Percentiles rank a stretch among this genome's conserved stretches.
Conservation (phyloP, 2,113 vertebrate species). For the Brienomyrus longianalis region DNA sequence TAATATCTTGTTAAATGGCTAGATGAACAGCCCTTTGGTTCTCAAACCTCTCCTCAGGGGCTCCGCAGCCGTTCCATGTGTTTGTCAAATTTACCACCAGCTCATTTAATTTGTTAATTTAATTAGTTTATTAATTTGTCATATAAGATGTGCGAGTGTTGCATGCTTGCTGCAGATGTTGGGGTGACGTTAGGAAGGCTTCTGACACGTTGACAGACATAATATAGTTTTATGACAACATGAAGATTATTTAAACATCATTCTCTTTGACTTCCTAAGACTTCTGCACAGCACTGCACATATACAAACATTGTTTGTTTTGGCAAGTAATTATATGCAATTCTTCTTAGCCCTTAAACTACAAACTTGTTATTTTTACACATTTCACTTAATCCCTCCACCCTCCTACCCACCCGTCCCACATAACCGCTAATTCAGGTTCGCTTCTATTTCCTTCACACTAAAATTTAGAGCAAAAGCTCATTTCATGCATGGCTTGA, state of each 20-base stretch:
- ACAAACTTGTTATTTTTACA: not conserved
- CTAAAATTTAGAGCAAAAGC: not conserved
- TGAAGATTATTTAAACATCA: not conserved
- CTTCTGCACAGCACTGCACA: not conserved
- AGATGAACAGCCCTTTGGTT: not conserved
- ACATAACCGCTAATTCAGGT: not conserved
- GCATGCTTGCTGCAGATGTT: not conserved
- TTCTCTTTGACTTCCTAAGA: not conserved
- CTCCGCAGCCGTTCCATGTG: not conserved
- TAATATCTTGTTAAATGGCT: not conserved
- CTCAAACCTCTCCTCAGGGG: not conserved
- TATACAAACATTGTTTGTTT: not conserved
- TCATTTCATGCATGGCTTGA: not conserved
- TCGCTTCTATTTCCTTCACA: not conserved
- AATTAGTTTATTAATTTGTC: not conserved
- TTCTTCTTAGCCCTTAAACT: not conserved
- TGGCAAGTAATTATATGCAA: not conserved
- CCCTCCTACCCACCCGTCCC: not conserved
- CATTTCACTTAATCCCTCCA: not conserved
- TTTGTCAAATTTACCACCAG: not conserved
- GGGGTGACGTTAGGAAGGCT: not conserved
- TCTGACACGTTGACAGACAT: not conserved
- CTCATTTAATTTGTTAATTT: not conserved
- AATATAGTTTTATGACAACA: not conserved
- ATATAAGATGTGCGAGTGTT: not conserved